Conservation (phyloP, 2,888 invertebrate species). For the Agonopterix heracliana region DNA sequence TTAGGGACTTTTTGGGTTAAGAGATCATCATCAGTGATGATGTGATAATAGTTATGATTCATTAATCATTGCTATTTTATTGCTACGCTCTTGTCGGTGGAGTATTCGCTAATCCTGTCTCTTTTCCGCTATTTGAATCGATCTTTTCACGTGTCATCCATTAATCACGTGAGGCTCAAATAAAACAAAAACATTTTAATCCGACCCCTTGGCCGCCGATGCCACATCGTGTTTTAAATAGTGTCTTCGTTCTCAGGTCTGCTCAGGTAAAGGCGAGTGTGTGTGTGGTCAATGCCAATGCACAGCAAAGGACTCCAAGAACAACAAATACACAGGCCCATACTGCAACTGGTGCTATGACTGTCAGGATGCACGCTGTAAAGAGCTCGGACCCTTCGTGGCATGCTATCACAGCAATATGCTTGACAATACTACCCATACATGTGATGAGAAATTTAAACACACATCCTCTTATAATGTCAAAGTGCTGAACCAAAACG, state of each 20-base stretch:
- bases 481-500: slow-evolving; percentile 29
- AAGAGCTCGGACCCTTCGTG: slow-evolving; percentile 82
- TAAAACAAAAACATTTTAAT: no score
- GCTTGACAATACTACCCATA: background rate
- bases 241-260: slow-evolving; percentile 27
- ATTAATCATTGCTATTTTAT: no score
- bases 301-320: slow-evolving; percentile 37
- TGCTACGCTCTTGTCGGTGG: no score
- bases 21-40: no score
- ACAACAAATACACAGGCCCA: slow-evolving; percentile 65
- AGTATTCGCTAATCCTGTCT: no score
- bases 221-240: no score
- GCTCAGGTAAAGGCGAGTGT: slow-evolving; percentile 79
- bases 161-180: no score
- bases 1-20: no score
- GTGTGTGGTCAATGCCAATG: slow-evolving; percentile 83
- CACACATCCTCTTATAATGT: slow-evolving; percentile 24
- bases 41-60: no score
- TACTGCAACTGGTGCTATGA: slow-evolving; percentile 86
- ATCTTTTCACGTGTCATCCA: no score
- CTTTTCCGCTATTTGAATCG: no score
- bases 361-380: slow-evolving; percentile 80
- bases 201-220: no score
- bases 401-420: slow-evolving; percentile 67
- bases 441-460: slow-evolving; percentile 33